A percentile compares a stretch with the other conserved stretches of the same genome.
Conservation (phyloP, 2,888 invertebrate genomes). For the Melinaea marsaeus region DNA sequence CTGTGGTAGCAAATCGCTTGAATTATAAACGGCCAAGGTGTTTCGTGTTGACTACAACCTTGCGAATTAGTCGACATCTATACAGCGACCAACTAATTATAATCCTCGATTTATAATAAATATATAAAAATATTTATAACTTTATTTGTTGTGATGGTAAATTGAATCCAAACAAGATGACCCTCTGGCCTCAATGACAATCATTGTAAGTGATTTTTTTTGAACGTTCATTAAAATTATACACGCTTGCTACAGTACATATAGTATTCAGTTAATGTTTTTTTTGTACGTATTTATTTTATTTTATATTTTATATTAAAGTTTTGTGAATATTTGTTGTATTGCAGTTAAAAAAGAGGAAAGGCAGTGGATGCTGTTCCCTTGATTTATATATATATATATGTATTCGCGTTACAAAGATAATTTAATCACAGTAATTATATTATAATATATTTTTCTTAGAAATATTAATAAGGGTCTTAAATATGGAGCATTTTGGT, state of each 20-base stretch:
- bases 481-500: too few species aligned
- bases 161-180: conserved; percentile 14
- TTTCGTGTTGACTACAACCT: conserved; percentile 64
- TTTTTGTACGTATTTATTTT: neutral
- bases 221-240: conserved; percentile 17
- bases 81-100: conserved; percentile 41
- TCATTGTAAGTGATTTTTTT: conserved; percentile 17
- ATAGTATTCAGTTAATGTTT: neutral
- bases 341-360: neutral
- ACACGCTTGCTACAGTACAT: conserved; percentile 3
- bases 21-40: conserved; percentile 66
- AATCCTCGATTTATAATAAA: conserved; percentile 32
- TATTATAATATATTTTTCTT: too few species aligned
- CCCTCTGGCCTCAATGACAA: conserved; percentile 29
- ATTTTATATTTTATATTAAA: neutral
- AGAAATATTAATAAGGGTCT: too few species aligned
- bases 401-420: too few species aligned
- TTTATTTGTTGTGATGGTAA: neutral
- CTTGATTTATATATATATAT: too few species aligned
- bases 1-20: conserved; percentile 56
- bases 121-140: neutral
- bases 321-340: neutral
- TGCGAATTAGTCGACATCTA: conserved; percentile 57
- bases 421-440: too few species aligned
- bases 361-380: neutral